Conservation (phyloP, 2,113 vertebrate genomes). For the Synodontis membranacea region DNA sequence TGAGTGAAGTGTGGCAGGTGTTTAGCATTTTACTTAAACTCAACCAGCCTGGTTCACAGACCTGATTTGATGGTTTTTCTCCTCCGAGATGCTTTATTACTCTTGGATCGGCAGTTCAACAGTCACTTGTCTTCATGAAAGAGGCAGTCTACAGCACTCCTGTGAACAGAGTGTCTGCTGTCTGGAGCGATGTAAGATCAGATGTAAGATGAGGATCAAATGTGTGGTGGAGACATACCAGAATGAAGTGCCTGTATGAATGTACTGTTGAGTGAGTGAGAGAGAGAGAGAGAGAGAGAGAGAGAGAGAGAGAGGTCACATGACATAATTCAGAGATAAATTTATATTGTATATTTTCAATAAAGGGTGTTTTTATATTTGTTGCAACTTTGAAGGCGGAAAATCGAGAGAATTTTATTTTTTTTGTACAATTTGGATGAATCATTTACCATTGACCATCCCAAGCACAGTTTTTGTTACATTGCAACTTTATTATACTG, state of each 20-base stretch:
- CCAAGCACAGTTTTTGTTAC: background rate
- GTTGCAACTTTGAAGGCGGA: background rate
- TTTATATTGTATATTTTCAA: background rate
- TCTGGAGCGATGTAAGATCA: conserved; percentile 9
- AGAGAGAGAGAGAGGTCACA: background rate
- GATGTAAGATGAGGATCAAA: background rate
- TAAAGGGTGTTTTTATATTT: background rate
- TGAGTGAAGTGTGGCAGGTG: background rate
- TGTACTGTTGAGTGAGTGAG: background rate
- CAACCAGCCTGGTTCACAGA: background rate
- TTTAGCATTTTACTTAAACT: background rate
- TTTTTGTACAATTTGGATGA: background rate
- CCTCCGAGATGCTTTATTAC: background rate
- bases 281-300: background rate
- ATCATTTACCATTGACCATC: background rate
- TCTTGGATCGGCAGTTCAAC: background rate
- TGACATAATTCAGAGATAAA: background rate
- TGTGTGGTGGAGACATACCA: conserved; percentile 28
- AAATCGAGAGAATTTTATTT: background rate
- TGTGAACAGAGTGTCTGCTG: background rate
- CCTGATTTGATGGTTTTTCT: background rate
- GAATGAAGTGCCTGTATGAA: background rate
- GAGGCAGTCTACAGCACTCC: conserved; percentile 14
- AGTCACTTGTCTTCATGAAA: conserved; percentile 1
- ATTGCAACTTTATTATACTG: background rate